These are phyloP conservation scores for Sylvicapra grimmia DNA, from an alignment of 2,113 vertebrate genomes.

Conservation along the genomic window DNA sequence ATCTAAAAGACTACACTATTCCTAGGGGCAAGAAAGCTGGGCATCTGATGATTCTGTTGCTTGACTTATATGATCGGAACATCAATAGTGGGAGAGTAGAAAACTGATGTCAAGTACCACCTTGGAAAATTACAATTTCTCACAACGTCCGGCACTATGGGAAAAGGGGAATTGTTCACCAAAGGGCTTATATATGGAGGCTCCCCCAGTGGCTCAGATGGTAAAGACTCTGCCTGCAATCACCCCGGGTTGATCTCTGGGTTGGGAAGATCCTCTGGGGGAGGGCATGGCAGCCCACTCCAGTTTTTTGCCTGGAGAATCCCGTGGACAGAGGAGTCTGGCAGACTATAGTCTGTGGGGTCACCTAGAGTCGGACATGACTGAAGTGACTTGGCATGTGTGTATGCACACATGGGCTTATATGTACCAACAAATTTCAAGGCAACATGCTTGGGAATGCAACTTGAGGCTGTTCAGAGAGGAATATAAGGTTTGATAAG, in stretches of 20 bases:
- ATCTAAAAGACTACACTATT: background rate
- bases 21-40: background rate
- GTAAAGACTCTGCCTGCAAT: background rate
- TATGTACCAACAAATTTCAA: background rate
- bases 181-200: background rate
- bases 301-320: background rate
- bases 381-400: rapidly evolving
- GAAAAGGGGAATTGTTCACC: background rate
- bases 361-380: background rate
- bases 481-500: background rate
- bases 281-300: background rate
- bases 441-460: background rate
- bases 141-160: background rate
- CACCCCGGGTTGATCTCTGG: background rate
- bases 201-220: background rate
- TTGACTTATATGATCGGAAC: background rate
- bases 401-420: background rate
- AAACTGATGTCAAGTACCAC: background rate
- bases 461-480: background rate
- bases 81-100: background rate
- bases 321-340: background rate
- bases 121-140: background rate
- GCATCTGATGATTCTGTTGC: background rate
- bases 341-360: background rate
- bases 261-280: background rate